Base-by-base conservation (phyloP, 2,797 vertebrate genomes). In the Harpagifer antarcticus region DNA sequence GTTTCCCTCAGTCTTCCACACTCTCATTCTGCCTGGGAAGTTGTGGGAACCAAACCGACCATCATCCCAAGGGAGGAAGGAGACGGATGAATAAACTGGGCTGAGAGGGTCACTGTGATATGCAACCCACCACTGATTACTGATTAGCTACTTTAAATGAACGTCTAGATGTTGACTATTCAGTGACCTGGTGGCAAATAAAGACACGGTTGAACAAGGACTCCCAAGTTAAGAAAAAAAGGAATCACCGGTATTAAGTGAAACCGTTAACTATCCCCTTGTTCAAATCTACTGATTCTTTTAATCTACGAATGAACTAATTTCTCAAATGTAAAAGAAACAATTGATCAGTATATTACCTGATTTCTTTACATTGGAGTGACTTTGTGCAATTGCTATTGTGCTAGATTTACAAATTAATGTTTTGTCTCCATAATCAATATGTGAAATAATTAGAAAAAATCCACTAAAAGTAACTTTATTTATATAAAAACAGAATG, bases 41-140 rank as follows among this genome's bases (percentile, higher is more conserved):
- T 27, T 27, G 27, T 27, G 27, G 27, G 92, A 92, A 93, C 84
- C 81, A 84, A 86, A 87, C 44, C 7, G 52, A 79, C 74, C 66
- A 50, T 63, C 76, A 65, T 90, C 90, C 88, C 91, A 44, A 37
- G 90, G 86, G 90, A 91, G 80, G 80, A 71, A 66, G 54, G 61
- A 78, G 63, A 78, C 14, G 65, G 76, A 85, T 81, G 82, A 87
- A 81, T 53, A 63, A 58, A 42, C 53, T 53, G 59, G 31, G 53
- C 47, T 45, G 31, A 78, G 67, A 15, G 72, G 76, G 76, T 78
- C 59, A 70, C 47, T 57, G 63, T 58, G 57, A 78, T 40, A 65
- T 7, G 11, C 63, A 72, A 17, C 42, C 42, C 63, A 31, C 59
- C 37, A 68, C 62, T 59, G 67, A 79, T 84, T 75, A 85, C 76